phyloP scores from a whole-genome alignment of 2,888 invertebrate genomes.

The Drosophila buzzatii region DNA sequence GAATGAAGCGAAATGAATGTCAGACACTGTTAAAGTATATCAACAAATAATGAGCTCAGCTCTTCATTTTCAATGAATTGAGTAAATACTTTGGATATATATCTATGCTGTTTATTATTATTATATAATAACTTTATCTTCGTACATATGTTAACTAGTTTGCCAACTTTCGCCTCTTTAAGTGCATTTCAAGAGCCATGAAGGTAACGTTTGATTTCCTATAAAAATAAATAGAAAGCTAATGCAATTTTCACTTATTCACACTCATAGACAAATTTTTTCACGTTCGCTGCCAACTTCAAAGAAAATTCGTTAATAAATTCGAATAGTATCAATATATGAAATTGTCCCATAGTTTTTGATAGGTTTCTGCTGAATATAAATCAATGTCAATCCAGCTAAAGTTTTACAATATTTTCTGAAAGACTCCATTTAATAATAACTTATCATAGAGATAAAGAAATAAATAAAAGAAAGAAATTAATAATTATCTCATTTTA shows the following conservation, averaged over 20 bases:
- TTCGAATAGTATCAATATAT: neutral
- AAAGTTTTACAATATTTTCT: too few species aligned
- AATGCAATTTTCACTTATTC: neutral
- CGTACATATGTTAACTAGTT: neutral
- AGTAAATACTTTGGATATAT: too few species aligned
- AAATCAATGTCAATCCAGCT: too few species aligned
- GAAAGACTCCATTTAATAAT: too few species aligned
- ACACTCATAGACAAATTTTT: neutral
- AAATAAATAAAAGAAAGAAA: too few species aligned
- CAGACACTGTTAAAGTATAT: too few species aligned
- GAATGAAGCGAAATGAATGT: too few species aligned
- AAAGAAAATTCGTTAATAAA: neutral
- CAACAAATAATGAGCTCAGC: too few species aligned
- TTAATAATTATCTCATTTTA: neutral
- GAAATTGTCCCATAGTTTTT: neutral
- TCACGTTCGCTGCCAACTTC: neutral
- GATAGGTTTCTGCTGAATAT: neutral
- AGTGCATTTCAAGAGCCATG: neutral
- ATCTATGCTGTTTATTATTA: too few species aligned
- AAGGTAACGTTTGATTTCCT: neutral
- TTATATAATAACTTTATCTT: neutral
- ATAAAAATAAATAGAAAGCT: neutral
- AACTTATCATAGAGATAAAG: too few species aligned
- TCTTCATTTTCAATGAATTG: too few species aligned
- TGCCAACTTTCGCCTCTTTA: neutral